Conservation (phyloP, 2,113 vertebrate genomes). For the Pseudorasbora parva region DNA sequence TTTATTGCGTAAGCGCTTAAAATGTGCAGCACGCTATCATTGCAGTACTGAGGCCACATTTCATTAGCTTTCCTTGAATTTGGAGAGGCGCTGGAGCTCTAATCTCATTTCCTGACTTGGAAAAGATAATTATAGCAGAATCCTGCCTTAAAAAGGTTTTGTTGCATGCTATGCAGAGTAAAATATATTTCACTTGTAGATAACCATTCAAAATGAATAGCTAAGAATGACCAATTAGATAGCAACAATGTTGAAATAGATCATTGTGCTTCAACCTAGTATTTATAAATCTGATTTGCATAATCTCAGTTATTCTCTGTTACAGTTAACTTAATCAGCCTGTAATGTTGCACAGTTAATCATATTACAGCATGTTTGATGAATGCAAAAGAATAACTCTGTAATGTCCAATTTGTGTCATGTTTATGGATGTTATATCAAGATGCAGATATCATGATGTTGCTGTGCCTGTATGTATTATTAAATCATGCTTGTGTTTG, state of each 20-base stretch:
- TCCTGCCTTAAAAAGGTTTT: slow-evolving; percentile 35
- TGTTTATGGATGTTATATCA: background rate
- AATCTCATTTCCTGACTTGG: slow-evolving; percentile 46
- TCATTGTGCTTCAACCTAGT: background rate
- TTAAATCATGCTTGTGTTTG: background rate
- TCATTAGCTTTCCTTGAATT: slow-evolving; percentile 50
- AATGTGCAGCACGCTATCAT: slow-evolving; percentile 39
- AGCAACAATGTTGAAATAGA: background rate
- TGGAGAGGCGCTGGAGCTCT: slow-evolving; percentile 27
- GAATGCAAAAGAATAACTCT: slow-evolving; percentile 1
- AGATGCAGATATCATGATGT: background rate
- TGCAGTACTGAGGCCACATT: slow-evolving; percentile 41
- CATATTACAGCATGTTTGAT: background rate
- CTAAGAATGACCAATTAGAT: background rate
- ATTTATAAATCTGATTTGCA: slow-evolving; percentile 10
- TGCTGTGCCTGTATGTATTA: background rate
- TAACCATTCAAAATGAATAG: background rate
- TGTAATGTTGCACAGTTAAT: slow-evolving; percentile 5
- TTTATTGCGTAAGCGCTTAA: slow-evolving; percentile 46
- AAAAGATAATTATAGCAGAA: slow-evolving; percentile 41
- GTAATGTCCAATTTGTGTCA: background rate
- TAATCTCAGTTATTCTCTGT: background rate
- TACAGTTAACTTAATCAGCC: background rate
- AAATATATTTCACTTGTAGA: background rate
- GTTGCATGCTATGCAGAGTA: slow-evolving; percentile 6